Conservation (phyloP, 2,797 vertebrate species). For the Pterois miles region DNA sequence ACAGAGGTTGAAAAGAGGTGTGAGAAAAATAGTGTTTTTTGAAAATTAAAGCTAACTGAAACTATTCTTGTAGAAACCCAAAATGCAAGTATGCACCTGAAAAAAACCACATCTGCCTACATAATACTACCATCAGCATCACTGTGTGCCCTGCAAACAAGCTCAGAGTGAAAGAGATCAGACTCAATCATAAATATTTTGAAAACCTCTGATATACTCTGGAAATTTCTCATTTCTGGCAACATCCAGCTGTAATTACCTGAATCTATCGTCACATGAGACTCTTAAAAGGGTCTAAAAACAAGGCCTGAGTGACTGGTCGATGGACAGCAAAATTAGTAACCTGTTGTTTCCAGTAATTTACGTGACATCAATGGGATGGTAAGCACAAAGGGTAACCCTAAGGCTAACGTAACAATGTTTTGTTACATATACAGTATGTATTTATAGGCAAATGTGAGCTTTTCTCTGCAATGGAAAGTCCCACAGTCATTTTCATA, state of each 20-base stretch:
- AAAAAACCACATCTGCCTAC: not conserved
- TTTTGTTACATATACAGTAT: not conserved
- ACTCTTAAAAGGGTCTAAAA: not conserved
- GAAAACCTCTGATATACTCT: not conserved
- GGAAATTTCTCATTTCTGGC: not conserved
- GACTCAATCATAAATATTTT: not conserved
- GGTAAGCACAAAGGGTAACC: not conserved
- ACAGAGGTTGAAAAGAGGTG: no score
- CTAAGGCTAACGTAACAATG: not conserved
- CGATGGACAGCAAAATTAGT: conserved; percentile 22
- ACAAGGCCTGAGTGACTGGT: not conserved
- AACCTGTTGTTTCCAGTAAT: conserved; percentile 28
- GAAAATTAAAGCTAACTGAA: no score
- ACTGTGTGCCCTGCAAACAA: not conserved
- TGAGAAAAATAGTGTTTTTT: no score
- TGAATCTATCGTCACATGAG: not conserved
- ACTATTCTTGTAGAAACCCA: no score
- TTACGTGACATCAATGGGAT: conserved; percentile 31
- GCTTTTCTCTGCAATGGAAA: conserved; percentile 19
- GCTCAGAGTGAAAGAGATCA: not conserved
- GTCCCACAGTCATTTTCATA: conserved; percentile 24
- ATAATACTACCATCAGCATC: not conserved
- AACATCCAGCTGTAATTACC: conserved; percentile 1
- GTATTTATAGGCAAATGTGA: conserved; percentile 22
- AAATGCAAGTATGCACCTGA: no score